These are phyloP conservation scores for Procambarus clarkii DNA, from an alignment of 1,140 invertebrate genomes.

Conservation along the genomic window DNA sequence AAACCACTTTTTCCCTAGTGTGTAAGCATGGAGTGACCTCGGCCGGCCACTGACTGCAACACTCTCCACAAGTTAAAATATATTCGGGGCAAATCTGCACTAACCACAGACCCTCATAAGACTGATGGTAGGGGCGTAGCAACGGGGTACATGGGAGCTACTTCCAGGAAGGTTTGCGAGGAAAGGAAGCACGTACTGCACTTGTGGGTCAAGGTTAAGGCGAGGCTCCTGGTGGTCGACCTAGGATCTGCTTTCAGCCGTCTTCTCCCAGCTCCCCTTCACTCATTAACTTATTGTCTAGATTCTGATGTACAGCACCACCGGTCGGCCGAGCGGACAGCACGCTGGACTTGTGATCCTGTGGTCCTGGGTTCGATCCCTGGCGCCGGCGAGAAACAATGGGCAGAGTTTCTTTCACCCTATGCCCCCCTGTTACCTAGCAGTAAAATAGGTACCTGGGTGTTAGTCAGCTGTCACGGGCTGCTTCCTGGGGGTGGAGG, in stretches of 20 bases:
- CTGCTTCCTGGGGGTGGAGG: too few species aligned
- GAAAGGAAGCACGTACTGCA: background rate
- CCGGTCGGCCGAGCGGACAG: too few species aligned
- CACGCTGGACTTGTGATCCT: too few species aligned
- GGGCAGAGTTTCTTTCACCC: too few species aligned
- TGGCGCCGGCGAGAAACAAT: too few species aligned
- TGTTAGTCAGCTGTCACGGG: too few species aligned
- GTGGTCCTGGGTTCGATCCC: too few species aligned
- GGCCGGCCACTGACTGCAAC: background rate
- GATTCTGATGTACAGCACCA: too few species aligned
- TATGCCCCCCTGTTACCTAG: too few species aligned
- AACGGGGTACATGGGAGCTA: background rate
- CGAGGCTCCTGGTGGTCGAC: background rate
- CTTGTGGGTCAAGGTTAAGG: background rate
- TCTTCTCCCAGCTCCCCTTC: too few species aligned
- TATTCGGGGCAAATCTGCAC: background rate
- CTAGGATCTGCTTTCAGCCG: background rate
- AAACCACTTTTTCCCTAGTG: conserved; percentile 11
- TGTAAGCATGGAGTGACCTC: background rate
- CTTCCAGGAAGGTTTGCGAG: background rate
- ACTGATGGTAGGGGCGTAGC: background rate
- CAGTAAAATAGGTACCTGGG: too few species aligned
- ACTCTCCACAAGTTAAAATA: background rate
- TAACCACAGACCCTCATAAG: background rate
- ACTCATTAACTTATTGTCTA: too few species aligned